Conservation (phyloP, 2,797 vertebrate species). For the Leptodactylus fallax region DNA sequence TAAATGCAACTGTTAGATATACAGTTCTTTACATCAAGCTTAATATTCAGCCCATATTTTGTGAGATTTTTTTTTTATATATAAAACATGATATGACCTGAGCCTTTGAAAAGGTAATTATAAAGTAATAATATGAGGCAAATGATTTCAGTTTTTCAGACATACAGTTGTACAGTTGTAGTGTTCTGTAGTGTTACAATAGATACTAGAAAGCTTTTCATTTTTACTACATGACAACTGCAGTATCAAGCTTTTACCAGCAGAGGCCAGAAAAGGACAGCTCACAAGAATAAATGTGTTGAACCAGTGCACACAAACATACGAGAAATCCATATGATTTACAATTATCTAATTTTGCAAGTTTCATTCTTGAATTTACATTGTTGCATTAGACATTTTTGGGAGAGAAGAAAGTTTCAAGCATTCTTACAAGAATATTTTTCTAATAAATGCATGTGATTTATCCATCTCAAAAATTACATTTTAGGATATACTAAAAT, state of each 20-base stretch:
- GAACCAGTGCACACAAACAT: neutral
- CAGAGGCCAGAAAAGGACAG: slow-evolving; percentile 34
- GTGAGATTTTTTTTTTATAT: too few species aligned
- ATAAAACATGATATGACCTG: too few species aligned
- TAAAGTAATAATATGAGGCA: too few species aligned
- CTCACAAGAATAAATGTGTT: neutral
- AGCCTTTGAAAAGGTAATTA: too few species aligned
- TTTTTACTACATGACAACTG: too few species aligned
- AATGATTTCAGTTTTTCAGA: too few species aligned
- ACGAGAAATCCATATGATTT: neutral
- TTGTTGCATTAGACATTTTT: neutral
- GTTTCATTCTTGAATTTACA: neutral
- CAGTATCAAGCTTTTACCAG: slow-evolving; percentile 11
- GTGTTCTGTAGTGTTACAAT: too few species aligned
- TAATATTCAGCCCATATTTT: too few species aligned
- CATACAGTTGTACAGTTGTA: too few species aligned
- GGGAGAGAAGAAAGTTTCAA: neutral
- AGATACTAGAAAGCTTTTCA: too few species aligned
- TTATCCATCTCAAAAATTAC: neutral
- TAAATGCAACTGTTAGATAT: too few species aligned
- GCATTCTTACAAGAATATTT: neutral
- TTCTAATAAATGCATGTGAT: neutral
- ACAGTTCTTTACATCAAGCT: too few species aligned
- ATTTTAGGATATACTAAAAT: neutral
- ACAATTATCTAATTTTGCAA: neutral